A percentile compares a stretch with the other conserved stretches of the same genome.
Conservation (phyloP, 30 jellyfish, hydroid and myxozoan species). For the Cassiopea xamachana region DNA sequence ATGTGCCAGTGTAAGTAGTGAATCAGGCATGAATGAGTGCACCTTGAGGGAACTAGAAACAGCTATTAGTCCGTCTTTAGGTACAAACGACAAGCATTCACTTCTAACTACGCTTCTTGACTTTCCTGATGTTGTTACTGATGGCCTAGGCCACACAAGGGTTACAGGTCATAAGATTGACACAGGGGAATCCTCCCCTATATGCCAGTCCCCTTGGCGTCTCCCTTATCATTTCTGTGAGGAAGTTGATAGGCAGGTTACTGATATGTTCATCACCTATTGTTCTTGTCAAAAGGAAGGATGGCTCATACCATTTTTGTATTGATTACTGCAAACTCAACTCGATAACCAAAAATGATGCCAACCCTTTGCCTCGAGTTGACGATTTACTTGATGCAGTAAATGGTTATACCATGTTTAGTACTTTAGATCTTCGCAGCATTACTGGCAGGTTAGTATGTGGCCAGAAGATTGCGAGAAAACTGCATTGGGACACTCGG, state of each 20-base stretch:
- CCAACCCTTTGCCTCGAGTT: conserved; percentile 57
- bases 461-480: conserved; percentile 13
- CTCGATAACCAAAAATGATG: conserved; percentile 44
- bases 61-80: conserved; percentile 15
- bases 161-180: not conserved
- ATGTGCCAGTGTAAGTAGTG: not conserved
- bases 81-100: not conserved
- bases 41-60: not conserved
- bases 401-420: conserved; percentile 4
- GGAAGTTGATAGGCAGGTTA: conserved; percentile 7
- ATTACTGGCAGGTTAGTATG: conserved; percentile 49
- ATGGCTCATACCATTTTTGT: conserved; percentile 51
- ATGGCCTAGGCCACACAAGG: conserved; percentile 38
- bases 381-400: conserved; percentile 34
- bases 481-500: conserved; percentile 10
- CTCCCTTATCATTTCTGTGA: conserved; percentile 6
- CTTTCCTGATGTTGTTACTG: conserved; percentile 11
- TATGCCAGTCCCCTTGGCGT: conserved; percentile 7
- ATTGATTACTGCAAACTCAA: conserved; percentile 42
- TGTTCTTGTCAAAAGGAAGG: conserved; percentile 27
- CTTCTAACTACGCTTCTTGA: not conserved
- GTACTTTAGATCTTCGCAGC: conserved; percentile 35
- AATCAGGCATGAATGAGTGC: not conserved
- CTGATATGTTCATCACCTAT: conserved; percentile 23
- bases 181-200: conserved; percentile 26